Conservation (phyloP, 2,888 invertebrate species). For the Notodonta ziczac region DNA sequence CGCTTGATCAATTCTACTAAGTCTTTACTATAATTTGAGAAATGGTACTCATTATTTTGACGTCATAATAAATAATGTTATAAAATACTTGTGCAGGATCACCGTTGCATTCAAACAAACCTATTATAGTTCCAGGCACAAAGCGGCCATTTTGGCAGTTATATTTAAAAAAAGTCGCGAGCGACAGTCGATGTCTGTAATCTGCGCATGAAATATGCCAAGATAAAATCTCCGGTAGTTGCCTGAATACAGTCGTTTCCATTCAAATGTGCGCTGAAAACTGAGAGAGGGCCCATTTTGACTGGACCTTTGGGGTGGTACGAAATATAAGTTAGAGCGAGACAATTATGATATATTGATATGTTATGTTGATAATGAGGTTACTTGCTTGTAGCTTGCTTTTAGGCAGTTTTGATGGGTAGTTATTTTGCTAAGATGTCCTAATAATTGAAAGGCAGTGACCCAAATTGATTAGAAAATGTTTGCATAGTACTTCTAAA, state of each 20-base stretch:
- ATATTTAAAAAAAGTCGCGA: constrained; percentile 24
- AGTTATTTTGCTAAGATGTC: too few relatives aligned
- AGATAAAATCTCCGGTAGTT: constrained; percentile 68
- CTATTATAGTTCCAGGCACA: constrained; percentile 2
- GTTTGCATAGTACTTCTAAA: too few relatives aligned
- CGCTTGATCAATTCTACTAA: too few relatives aligned
- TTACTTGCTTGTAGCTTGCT: too few relatives aligned
- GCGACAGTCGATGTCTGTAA: constrained; percentile 43
- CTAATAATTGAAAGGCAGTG: too few relatives aligned
- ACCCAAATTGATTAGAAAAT: too few relatives aligned
- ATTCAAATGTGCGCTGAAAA: constrained; percentile 76
- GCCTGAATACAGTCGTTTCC: constrained; percentile 78
- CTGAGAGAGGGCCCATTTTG: constrained; percentile 63
- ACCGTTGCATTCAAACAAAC: background rate
- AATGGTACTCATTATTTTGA: too few relatives aligned
- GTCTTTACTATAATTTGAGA: too few relatives aligned
- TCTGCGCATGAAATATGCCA: constrained; percentile 67
- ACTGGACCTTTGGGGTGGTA: constrained; percentile 57
- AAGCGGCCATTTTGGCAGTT: background rate
- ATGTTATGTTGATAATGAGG: too few relatives aligned
- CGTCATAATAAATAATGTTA: too few relatives aligned
- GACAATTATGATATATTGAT: background rate
- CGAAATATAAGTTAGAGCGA: constrained; percentile 21
- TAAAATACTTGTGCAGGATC: too few relatives aligned
- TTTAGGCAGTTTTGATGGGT: too few relatives aligned